Evolutionary conservation across 2,888 invertebrate species (phyloP).

Genomic region (Endomychus coccineus): DNA sequence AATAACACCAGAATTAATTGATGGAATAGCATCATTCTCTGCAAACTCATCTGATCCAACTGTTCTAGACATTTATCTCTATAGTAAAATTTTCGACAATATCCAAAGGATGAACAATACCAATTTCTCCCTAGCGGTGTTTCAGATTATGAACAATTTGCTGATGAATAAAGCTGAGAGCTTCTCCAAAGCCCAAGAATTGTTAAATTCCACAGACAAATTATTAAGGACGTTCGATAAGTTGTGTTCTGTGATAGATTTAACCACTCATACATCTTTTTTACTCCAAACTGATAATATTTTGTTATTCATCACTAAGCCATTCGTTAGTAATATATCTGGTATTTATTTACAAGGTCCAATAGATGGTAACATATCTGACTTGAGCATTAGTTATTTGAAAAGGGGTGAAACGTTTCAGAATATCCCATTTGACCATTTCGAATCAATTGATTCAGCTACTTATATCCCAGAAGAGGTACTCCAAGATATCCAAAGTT

Average conservation of each 20-base stretch:
- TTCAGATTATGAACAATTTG: conserved; percentile 48
- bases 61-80: conserved; percentile 11
- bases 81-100: conserved; percentile 24
- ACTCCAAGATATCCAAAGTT: conserved; percentile 27
- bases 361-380: conserved; percentile 35
- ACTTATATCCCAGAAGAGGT: conserved; percentile 31
- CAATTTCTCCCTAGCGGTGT: conserved; percentile 37
- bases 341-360: conserved; percentile 43
- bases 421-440: conserved; percentile 25
- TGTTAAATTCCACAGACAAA: conserved; percentile 50
- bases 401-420: conserved; percentile 44
- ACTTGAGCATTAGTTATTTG: conserved; percentile 42
- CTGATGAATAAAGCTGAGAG: conserved; percentile 22
- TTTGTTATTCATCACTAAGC: conserved; percentile 49
- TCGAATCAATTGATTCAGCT: conserved; percentile 30
- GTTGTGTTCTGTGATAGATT: conserved; percentile 1
- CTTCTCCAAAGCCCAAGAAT: conserved; percentile 44
- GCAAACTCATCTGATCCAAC: conserved; percentile 3
- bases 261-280: conserved; percentile 5
- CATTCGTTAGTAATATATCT: conserved; percentile 45
- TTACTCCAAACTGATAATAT: conserved; percentile 36
- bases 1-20: conserved; percentile 3
- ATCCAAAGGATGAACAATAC: background rate
- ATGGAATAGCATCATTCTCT: conserved; percentile 7
- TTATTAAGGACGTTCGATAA: conserved; percentile 7